phyloP scores from a whole-genome alignment of 2,888 invertebrate genomes.

The Drosophila phalerata region DNA sequence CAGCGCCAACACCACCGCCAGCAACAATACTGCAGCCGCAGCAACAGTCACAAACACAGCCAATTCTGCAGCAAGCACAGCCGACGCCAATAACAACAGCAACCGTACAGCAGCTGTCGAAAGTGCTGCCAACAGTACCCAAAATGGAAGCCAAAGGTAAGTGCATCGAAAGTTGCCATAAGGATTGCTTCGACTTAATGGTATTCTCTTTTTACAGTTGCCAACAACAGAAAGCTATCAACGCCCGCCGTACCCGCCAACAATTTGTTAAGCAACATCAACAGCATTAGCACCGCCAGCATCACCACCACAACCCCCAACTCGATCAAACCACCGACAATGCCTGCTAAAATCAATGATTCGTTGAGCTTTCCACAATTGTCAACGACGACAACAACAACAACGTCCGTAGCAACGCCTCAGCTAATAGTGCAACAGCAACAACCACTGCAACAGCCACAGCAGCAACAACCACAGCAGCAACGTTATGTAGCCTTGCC shows the following conservation, averaged over 20 bases:
- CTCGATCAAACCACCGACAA: constrained; percentile 62
- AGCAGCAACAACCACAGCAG: constrained; percentile 13
- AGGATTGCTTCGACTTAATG: background rate
- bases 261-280: constrained; percentile 36
- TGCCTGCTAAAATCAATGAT: constrained; percentile 56
- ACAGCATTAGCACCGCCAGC: constrained; percentile 7
- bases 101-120: constrained; percentile 40
- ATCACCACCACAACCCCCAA: constrained; percentile 49
- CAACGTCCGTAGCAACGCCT: constrained; percentile 11
- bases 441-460: constrained; percentile 29
- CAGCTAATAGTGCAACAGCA: constrained; percentile 32
- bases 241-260: constrained; percentile 41
- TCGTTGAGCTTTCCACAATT: constrained; percentile 52
- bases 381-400: constrained; percentile 13
- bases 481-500: constrained; percentile 84
- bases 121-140: constrained; percentile 41
- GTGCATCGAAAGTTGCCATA: background rate
- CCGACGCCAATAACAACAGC: constrained; percentile 41
- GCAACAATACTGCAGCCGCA: constrained; percentile 37
- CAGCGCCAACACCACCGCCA: constrained; percentile 33
- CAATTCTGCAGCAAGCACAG: constrained; percentile 31
- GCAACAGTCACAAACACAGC: constrained; percentile 37
- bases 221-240: constrained; percentile 53
- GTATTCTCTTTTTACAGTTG: constrained; percentile 30
- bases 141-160: constrained; percentile 64